Base-by-base conservation (phyloP, 2,113 vertebrate species). In the Hemichromis elongatus region DNA sequence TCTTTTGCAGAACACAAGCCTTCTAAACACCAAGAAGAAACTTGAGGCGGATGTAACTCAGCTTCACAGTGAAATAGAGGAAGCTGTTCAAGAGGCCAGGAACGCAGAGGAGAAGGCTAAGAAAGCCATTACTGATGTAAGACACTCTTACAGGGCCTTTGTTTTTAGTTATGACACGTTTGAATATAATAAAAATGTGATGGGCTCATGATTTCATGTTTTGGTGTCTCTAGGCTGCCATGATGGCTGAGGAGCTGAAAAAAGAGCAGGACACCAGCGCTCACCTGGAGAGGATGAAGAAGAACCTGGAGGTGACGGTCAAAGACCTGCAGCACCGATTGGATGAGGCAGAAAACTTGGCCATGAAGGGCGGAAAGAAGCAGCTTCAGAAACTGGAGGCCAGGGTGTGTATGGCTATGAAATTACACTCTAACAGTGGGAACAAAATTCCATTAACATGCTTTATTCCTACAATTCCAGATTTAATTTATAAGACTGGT, bases 101-200 rank as follows among this genome's bases (percentile, higher is more conserved):
- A 92, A 96, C 92, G 91, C 94, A 68, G 89, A 97, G 95, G 94
- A 97, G 95, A 95, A 96, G 95, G 77, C 96, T 81, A 94, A 96
- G 82, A 94, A 94, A 77, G 95, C 95, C 14, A 96, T 95, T 2
- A 95, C 94, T 56, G 93, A 94, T 14, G 92, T 93, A 80, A 81
- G 68, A 4, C 2, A 1, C 30, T 52, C 21, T 3, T 13, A 10
- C 13, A 0, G 7, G 3, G 7, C 6, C 52, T 21, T 59, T 2
- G 9, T 37, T 56, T 56, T 28, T 3, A 2, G 40, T 79, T 45
- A 5, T 33, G 11, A 5, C 9, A 53, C 2, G 18, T 14, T 5
- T 30, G 2, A 40, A 26, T 18, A 6, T 9, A 7, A 37, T 18
- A 7, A 68, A 0, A 14, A 24, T 18, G 40, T 0, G 3, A 18